phyloP scores from a whole-genome alignment of 2,113 vertebrate genomes.

The Equus quagga region DNA sequence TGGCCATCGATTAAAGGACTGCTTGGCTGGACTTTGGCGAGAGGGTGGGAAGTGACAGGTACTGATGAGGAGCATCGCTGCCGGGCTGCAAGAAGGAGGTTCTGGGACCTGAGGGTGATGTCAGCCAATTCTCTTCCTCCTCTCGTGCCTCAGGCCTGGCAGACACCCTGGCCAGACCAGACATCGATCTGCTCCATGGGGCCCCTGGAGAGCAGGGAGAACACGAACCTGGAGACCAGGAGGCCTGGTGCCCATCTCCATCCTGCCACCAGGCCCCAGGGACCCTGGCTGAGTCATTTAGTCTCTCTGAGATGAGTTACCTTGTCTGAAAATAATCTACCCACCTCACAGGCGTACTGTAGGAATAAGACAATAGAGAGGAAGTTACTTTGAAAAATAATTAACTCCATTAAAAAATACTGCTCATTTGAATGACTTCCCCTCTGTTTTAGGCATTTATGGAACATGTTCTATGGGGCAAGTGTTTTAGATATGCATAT shows the following conservation, averaged over 20 bases:
- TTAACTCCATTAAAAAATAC: constrained; percentile 35
- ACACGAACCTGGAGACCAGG: neutral
- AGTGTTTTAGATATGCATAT: neutral
- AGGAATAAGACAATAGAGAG: neutral
- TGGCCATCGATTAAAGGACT: neutral
- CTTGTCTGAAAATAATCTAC: neutral
- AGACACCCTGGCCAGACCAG: neutral
- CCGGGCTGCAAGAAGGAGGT: neutral
- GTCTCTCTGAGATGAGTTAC: constrained; percentile 1
- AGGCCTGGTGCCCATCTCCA: neutral
- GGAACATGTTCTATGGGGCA: neutral
- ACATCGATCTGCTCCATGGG: neutral
- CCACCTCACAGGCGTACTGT: neutral
- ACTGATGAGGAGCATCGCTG: neutral
- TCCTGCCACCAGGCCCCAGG: neutral
- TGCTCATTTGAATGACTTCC: constrained; percentile 36
- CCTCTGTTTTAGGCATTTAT: constrained; percentile 34
- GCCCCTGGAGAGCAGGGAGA: no score
- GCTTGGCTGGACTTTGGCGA: neutral
- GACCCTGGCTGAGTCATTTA: neutral
- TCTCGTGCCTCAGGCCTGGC: neutral
- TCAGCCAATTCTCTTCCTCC: neutral
- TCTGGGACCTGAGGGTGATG: neutral
- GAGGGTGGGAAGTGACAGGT: neutral
- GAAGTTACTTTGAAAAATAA: constrained; percentile 43